A percentile compares a stretch with the other conserved stretches of the same genome.
phyloP scores from a whole-genome alignment of 2,113 vertebrate species.

The Beaufortia kweichowensis region DNA sequence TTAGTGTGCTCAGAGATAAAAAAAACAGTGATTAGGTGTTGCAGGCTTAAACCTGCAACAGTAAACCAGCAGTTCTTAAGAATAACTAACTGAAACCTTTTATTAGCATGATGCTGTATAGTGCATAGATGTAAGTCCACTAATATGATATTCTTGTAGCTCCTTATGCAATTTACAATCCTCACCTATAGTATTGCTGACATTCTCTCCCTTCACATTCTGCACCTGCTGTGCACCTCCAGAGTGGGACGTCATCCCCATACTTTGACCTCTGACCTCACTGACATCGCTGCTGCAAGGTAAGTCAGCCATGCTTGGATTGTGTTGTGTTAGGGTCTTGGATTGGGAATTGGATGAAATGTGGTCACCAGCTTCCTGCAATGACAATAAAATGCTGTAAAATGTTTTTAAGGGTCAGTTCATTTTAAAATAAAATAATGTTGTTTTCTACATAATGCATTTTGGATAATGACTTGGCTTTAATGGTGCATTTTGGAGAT shows the following conservation, averaged over 20 bases:
- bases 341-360: background rate
- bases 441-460: too few species aligned
- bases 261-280: background rate
- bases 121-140: too few species aligned
- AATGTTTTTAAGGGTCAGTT: too few species aligned
- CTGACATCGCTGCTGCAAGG: background rate
- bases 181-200: constrained; percentile 61
- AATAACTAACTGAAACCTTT: too few species aligned
- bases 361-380: background rate
- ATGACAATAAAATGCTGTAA: background rate
- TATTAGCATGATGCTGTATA: too few species aligned
- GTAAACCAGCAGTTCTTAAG: background rate
- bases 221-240: constrained; percentile 47
- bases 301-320: background rate
- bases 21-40: too few species aligned
- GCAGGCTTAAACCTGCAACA: background rate
- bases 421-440: too few species aligned
- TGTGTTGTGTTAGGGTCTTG: background rate
- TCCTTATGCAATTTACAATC: too few species aligned
- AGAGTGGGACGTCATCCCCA: background rate
- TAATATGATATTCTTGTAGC: too few species aligned
- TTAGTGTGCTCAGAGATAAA: too few species aligned
- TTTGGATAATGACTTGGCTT: too few species aligned
- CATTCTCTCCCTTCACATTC: constrained; percentile 44
- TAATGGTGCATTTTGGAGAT: too few species aligned